These are phyloP conservation scores for Pseudochirops corinnae DNA, from an alignment of 2,797 vertebrate species.

Conservation along the genomic window DNA sequence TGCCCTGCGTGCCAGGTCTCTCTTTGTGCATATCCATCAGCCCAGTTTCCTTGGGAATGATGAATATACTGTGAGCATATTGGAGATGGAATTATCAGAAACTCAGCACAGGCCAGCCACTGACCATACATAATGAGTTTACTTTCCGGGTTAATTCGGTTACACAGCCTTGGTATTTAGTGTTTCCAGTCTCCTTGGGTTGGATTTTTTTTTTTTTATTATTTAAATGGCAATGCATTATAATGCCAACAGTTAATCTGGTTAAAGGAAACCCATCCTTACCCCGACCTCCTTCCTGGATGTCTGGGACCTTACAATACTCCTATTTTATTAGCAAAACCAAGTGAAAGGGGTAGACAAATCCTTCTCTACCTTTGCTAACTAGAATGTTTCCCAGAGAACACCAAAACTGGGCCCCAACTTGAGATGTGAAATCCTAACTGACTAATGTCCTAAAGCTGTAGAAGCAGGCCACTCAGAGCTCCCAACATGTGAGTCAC, in stretches of 20 bases:
- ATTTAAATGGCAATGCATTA: not conserved
- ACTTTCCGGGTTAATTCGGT: not conserved
- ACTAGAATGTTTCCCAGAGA: not conserved
- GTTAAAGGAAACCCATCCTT: not conserved
- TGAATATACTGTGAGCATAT: not conserved
- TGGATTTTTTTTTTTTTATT: not conserved
- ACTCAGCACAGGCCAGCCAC: slow-evolving; percentile 10
- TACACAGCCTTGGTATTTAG: slow-evolving; percentile 18
- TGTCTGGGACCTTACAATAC: slow-evolving; percentile 3
- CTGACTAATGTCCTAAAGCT: not conserved
- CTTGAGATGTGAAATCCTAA: not conserved
- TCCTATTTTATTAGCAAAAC: not conserved
- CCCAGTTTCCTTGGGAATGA: slow-evolving; percentile 6
- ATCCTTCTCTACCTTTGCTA: not conserved
- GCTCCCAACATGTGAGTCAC: not conserved
- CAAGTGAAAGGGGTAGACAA: not conserved
- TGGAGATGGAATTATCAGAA: slow-evolving; percentile 4
- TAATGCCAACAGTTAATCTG: not conserved
- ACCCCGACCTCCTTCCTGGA: not conserved
- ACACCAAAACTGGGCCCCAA: not conserved
- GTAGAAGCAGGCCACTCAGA: not conserved
- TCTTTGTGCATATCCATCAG: not conserved
- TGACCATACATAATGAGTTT: slow-evolving; percentile 24
- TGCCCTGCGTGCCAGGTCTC: not conserved
- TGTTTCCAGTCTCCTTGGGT: slow-evolving; percentile 8